A percentile compares a stretch with the other conserved stretches of the same genome.
phyloP scores from a whole-genome alignment of 92 coral and sea anemone genomes.

The Montipora capitata region DNA sequence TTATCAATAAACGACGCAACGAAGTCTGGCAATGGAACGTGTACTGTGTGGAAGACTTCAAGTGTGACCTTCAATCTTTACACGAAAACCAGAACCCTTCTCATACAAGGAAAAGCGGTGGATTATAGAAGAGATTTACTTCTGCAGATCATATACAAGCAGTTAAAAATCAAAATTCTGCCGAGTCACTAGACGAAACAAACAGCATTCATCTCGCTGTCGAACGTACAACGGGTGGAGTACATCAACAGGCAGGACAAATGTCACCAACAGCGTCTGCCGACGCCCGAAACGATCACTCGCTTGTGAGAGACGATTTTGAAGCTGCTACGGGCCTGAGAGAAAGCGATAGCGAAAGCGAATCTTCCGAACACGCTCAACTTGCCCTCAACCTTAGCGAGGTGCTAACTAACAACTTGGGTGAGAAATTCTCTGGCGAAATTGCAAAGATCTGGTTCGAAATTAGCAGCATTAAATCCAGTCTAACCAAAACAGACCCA shows the following conservation, averaged over 20 bases:
- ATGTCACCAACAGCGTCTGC: too few relatives aligned
- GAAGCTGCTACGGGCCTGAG: too few relatives aligned
- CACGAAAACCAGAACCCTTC: constrained; percentile 36
- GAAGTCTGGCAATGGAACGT: constrained; percentile 39
- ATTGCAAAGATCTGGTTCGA: constrained; percentile 30
- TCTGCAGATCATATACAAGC: neutral
- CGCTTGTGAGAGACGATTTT: too few relatives aligned
- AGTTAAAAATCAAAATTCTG: constrained; percentile 1
- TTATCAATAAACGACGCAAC: constrained; percentile 21
- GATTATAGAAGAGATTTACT: neutral
- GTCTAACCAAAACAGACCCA: constrained; percentile 21
- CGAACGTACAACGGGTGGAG: neutral
- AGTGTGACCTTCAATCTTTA: neutral
- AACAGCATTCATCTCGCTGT: neutral
- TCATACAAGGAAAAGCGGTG: constrained; percentile 53
- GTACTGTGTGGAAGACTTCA: constrained; percentile 52
- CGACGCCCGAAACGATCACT: too few relatives aligned
- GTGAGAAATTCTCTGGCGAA: constrained; percentile 23
- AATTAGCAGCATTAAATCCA: constrained; percentile 38
- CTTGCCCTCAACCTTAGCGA: too few relatives aligned
- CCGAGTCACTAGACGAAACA: constrained; percentile 2
- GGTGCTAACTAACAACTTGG: constrained; percentile 7
- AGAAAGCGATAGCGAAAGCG: too few relatives aligned
- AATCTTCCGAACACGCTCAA: too few relatives aligned
- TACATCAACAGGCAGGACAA: too few relatives aligned